Base-by-base conservation (phyloP, 2,113 vertebrate genomes). In the Platysteira castanea region DNA sequence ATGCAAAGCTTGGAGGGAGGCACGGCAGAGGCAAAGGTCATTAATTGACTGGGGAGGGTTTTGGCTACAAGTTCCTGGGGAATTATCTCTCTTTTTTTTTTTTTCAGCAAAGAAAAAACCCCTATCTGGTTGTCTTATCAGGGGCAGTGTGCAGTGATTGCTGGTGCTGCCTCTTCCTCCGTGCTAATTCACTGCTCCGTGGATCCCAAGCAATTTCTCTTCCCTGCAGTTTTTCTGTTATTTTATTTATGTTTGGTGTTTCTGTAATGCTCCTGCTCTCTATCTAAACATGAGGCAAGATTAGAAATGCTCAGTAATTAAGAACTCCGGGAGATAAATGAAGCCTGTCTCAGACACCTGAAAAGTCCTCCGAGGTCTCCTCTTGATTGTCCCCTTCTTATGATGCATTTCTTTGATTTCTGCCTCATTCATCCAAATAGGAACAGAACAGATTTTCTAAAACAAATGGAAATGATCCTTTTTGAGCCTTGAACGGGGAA, bases 41-140 rank as follows among this genome's bases (percentile, higher is more conserved):
- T 94, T 94, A 95, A 95, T 46, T 95, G 97, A 74, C 91, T 95
- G 75, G 68, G 39, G 79, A 89, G 65, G 33, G 75, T 94, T 89
- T 78, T 56, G 64, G 79, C 85, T 91, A 61, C 50, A 35, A 75
- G 67, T 87, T 80, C 35, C 56, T 44, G 56, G 39, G 59, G 67
- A 91, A 85, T 89, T 79, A 63, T 91, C 89, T 41, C 15, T 50
- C 22, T 16, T 10, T n/a, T 15, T 78, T 63, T 74, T 81, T 61
- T 68, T 63, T 41, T 80, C 44, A 89, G 70, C 24, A 28, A 47
- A 68, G 7, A 30, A 42, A 52, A 61, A 46, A 90, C 13, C 23
- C 17, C 2, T 77, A 70, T 95, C 67, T n/a, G 30, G 22, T 59
- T 96, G 47, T 73, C 22, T 90, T 95, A 73, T 91, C 84, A 77